Evolutionary conservation across 2,113 vertebrate species (phyloP), one percentile per base, ranked within the genome.

Genomic region (Colius striatus): DNA sequence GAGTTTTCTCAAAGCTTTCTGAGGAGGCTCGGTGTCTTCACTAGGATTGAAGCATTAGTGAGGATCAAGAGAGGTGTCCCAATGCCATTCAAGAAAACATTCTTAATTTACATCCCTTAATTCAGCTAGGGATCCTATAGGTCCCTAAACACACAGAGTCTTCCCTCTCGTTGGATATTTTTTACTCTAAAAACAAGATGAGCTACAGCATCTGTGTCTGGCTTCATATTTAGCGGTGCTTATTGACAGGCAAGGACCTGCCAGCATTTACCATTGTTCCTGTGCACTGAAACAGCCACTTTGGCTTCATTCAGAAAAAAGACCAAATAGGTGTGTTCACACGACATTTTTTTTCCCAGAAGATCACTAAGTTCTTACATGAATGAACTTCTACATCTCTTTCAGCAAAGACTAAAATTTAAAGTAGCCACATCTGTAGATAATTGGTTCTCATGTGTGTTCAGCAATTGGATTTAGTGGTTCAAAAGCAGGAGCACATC

Each of bases 191-290:
- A 91, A 87, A 78, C 41, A 85, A 57, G 23, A 43, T n/a, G 45
- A 72, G 36, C 62, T 66, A 73, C 54, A 72, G 26, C 34, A 68
- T 2, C 9, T 6, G 23, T 16, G 27, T 66, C 67, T 93, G 82
- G 17, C 75, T 92, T 94, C 88, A 29, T 75, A 79, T 25, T 87
- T 75, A 75, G 67, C n/a, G 30, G 41, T n/a, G 32, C 32, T 81
- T 86, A 65, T 0, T 80, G 47, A 41, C 72, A 47, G 32, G 29
- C 22, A 45, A 53, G 41, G 34, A 67, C 57, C 76, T 90, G 89
- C 67, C 89, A 95, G 66, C 78, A 92, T 65, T 72, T 65, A 75
- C 78, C 82, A 53, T 48, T 91, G 90, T n/a, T 95, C 79, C 67
- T 22, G 7, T 58, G 34, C 75, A 65, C 57, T 18, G 21, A 93